Evolutionary conservation across 1,140 invertebrate species (phyloP), one percentile per base, ranked within the genome.

Genomic region (Pogonomyrmex barbatus): DNA sequence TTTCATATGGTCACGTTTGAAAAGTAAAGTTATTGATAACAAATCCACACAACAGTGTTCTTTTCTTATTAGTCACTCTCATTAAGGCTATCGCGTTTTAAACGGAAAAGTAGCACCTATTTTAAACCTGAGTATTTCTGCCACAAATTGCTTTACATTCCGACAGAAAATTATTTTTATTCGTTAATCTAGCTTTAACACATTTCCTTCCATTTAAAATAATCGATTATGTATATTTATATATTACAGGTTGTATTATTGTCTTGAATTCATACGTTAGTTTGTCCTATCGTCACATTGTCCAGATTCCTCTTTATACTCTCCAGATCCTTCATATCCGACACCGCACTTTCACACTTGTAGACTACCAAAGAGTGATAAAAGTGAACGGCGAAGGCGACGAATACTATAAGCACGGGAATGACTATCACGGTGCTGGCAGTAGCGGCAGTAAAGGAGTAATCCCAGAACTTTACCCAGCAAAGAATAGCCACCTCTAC

Each of bases 391-490:
- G 98, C 98, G 94, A 99, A 99, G 8, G 97, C 96, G 58, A 98
- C 96, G 92, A 99, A 99, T 14, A 98, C 96, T 88, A 98, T 95
- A 78, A 98, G 95, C 58, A 98, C 97, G 76, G 98, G 98, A 91
- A 98, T 97, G n/a, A 99, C 97, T 81, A 99, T 97, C 50, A 97
- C 96, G 0, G 98, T 98, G 3, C 98, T 97, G 1, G 97, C 97
- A 30, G 97, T 97, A 0, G 98, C 97, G 0, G 97, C 97, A 67
- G 96, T 96, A 87, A 97, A 96, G 0, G 97, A 97, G 89, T 97
- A 97, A 91, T 97, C 97, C 96, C 97, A 97, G 94, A 98, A 98
- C 93, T 98, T 98, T 1, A 98, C 97, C 98, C 98, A 99, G 92
- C 98, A 98, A 0, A 99, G 96, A 63, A 99, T 97, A 1, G 97